Percentiles rank a stretch among this genome's conserved stretches.
Conservation (phyloP, 2,888 invertebrate genomes). For the Gastrophysa polygoni region DNA sequence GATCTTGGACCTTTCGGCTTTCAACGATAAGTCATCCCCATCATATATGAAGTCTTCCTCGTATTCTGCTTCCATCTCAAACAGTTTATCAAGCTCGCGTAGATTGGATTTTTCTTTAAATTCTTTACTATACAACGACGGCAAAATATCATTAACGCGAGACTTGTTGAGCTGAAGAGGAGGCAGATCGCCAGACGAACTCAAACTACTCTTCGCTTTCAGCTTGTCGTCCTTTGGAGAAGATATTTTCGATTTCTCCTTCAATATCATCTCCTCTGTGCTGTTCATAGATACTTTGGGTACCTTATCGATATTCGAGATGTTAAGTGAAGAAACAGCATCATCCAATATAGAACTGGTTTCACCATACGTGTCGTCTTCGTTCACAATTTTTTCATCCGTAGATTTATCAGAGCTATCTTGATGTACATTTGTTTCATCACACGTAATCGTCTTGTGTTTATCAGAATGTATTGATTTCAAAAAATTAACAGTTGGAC, state of each 20-base stretch:
- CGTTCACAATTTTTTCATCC: conserved; percentile 25
- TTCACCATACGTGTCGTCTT: conserved; percentile 49
- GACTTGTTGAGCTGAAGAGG: conserved; percentile 50
- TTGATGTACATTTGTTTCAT: conserved; percentile 15
- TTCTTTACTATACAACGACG: conserved; percentile 54
- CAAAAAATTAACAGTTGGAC: conserved; percentile 30
- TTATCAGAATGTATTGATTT: conserved; percentile 11
- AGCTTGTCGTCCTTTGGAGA: conserved; percentile 46
- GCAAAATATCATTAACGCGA: conserved; percentile 49
- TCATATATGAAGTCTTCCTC: conserved; percentile 55
- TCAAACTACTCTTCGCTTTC: conserved; percentile 49
- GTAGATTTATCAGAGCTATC: conserved; percentile 10
- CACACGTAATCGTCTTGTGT: conserved; percentile 7
- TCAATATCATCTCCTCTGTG: conserved; percentile 13
- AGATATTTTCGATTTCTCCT: conserved; percentile 39
- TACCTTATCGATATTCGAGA: conserved; percentile 20
- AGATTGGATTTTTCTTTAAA: conserved; percentile 50
- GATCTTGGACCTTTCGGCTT: conserved; percentile 30
- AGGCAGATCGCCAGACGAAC: conserved; percentile 51
- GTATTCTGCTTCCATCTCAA: conserved; percentile 52
- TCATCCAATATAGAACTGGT: conserved; percentile 51
- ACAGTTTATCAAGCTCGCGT: conserved; percentile 50
- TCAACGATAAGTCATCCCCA: conserved; percentile 37
- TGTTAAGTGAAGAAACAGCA: conserved; percentile 17
- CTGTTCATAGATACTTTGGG: conserved; percentile 26